Percentiles rank a stretch among this genome's conserved stretches.
Conservation (phyloP, 2,888 invertebrate genomes). For the Lycaena phlaeas region DNA sequence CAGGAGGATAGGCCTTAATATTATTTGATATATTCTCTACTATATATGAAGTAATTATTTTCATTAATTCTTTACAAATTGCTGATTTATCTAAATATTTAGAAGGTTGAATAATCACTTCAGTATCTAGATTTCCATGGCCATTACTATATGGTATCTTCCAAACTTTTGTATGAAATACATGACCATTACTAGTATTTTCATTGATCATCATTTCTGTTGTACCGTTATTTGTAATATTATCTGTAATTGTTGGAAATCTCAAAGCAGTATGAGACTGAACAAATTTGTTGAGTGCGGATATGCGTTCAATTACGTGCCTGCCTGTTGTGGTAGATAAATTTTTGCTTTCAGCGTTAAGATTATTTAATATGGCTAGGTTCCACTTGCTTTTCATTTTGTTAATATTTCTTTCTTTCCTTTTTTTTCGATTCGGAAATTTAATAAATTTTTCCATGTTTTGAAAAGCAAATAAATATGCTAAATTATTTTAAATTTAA, state of each 20-base stretch:
- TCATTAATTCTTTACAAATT: background rate
- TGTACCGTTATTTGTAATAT: background rate
- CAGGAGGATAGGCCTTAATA: background rate
- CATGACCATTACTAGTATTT: background rate
- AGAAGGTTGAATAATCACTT: background rate
- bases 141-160: background rate
- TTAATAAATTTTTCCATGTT: background rate
- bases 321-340: background rate
- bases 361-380: background rate
- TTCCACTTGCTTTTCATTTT: background rate
- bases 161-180: background rate
- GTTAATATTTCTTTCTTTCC: background rate
- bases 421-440: background rate
- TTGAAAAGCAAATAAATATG: too few species aligned
- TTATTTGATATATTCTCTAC: background rate
- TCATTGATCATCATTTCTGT: background rate
- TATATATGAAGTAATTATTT: conserved; percentile 2
- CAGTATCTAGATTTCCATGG: background rate
- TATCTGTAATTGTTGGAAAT: background rate
- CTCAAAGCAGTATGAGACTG: conserved; percentile 5
- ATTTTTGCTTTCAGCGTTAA: background rate
- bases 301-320: background rate
- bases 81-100: background rate
- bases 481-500: too few species aligned
- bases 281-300: conserved; percentile 1